A percentile compares a stretch with the other conserved stretches of the same genome.
These are phyloP conservation scores for Macquaria australasica DNA, from an alignment of 2,113 vertebrate species.

Conservation along the genomic window DNA sequence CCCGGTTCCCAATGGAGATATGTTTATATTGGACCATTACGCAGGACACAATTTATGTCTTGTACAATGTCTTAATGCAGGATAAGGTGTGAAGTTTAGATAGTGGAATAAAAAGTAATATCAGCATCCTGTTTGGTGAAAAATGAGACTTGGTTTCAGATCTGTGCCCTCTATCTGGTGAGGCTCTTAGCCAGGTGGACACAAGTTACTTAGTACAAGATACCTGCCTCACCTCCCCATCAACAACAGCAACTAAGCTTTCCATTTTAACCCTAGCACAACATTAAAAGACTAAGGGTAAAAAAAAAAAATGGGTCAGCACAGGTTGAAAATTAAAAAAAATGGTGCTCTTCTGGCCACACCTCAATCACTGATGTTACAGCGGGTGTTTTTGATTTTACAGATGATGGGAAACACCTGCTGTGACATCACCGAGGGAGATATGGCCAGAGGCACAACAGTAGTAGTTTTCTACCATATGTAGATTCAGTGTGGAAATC, in stretches of 20 bases:
- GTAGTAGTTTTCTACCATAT: neutral
- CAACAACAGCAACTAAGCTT: neutral
- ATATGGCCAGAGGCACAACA: conserved; percentile 20
- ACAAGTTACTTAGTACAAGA: neutral
- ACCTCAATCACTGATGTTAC: neutral
- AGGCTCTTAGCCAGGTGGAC: neutral
- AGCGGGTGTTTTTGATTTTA: conserved; percentile 39
- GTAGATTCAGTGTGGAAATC: conserved; percentile 4
- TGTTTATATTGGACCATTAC: neutral
- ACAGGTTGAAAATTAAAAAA: neutral
- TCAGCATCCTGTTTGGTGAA: neutral
- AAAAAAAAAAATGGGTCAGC: neutral
- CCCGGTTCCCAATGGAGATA: too few species aligned
- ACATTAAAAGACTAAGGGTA: neutral
- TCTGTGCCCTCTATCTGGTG: neutral
- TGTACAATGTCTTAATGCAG: neutral
- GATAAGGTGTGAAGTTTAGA: neutral
- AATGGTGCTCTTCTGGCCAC: neutral
- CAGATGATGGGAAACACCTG: conserved; percentile 48
- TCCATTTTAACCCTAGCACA: neutral
- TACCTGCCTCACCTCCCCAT: neutral
- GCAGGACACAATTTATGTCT: neutral
- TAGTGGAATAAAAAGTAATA: neutral
- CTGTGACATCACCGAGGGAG: conserved; percentile 18
- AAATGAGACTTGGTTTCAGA: neutral